Percentiles rank a stretch among this genome's conserved stretches.
Evolutionary conservation across 1,140 invertebrate genomes (phyloP).

Genomic region (Globodera ellingtonae): DNA sequence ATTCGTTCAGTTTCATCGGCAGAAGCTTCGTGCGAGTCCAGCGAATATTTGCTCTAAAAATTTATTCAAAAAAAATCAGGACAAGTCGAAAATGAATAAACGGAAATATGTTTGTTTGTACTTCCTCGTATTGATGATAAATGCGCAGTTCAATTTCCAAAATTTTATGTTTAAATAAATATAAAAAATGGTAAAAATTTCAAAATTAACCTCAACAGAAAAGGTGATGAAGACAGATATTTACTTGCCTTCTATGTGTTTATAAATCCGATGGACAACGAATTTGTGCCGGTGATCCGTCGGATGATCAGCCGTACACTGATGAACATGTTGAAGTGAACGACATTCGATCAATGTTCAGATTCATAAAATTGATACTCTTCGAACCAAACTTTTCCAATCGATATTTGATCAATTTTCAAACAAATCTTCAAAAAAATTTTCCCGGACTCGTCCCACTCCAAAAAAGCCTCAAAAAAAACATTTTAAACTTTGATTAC

Average conservation of each 20-base stretch:
- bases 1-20: background rate
- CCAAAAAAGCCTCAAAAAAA: too few species aligned
- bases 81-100: too few species aligned
- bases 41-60: background rate
- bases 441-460: too few species aligned
- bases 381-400: background rate
- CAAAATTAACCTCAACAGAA: background rate
- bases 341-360: background rate
- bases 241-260: background rate
- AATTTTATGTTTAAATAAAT: background rate
- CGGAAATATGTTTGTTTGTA: background rate
- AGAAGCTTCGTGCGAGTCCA: background rate
- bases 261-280: background rate
- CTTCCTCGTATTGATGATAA: background rate
- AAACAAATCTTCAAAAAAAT: too few species aligned
- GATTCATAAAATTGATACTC: background rate
- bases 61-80: background rate
- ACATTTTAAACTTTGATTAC: too few species aligned
- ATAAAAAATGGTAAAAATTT: background rate
- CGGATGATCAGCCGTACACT: background rate
- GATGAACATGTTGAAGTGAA: background rate
- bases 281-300: background rate
- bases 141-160: background rate
- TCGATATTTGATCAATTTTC: background rate
- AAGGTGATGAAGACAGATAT: background rate